Evolutionary conservation across 2,888 invertebrate genomes (phyloP).

Genomic region (Sarcophaga caerulescens): DNA sequence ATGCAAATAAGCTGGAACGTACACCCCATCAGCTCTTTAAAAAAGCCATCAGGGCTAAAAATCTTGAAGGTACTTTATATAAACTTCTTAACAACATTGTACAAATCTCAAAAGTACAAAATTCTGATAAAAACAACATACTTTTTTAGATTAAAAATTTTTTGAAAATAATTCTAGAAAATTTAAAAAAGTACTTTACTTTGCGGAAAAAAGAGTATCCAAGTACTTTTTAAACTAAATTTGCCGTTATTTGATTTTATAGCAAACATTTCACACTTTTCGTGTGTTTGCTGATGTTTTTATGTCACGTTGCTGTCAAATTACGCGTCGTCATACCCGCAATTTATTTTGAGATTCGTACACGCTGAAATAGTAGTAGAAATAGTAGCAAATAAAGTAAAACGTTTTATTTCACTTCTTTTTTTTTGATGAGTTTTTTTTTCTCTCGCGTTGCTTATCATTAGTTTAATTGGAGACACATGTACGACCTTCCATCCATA

Average conservation of each 20-base stretch:
- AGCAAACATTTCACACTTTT: too few species aligned
- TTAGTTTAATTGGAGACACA: conserved; percentile 80
- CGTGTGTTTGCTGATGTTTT: conserved; percentile 37
- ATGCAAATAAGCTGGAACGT: too few species aligned
- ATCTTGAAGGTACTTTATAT: too few species aligned
- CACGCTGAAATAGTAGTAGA: background rate
- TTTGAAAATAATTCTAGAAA: too few species aligned
- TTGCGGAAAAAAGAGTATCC: too few species aligned
- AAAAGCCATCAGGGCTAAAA: too few species aligned
- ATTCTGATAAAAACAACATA: too few species aligned
- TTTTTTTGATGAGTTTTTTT: conserved; percentile 21
- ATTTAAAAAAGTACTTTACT: too few species aligned
- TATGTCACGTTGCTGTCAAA: conserved; percentile 66
- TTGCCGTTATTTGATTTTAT: background rate
- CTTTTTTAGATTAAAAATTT: too few species aligned
- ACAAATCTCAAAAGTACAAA: too few species aligned
- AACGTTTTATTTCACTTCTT: background rate
- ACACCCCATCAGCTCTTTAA: too few species aligned
- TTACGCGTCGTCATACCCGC: conserved; percentile 63
- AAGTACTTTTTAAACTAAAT: background rate
- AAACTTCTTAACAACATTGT: too few species aligned
- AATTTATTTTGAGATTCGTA: conserved; percentile 38
- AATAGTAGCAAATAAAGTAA: background rate
- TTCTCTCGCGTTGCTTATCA: conserved; percentile 73
- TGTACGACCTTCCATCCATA: conserved; percentile 64